Base-by-base conservation (phyloP, 2,113 vertebrate species). In the Picathartes gymnocephalus region DNA sequence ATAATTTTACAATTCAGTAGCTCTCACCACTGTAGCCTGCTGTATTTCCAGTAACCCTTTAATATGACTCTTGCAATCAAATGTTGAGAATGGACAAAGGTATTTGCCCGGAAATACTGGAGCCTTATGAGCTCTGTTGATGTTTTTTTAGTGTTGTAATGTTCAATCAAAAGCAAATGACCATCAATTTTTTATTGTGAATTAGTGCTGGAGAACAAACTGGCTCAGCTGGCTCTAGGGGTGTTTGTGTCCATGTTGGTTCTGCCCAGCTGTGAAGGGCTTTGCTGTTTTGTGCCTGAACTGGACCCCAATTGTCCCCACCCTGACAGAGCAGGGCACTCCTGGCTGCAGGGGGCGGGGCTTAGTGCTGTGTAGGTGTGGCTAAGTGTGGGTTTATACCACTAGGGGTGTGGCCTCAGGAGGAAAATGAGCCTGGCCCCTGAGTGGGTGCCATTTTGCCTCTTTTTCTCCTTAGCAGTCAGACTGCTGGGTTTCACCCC, bases 341-440 rank as follows among this genome's bases (percentile, higher is more conserved):
- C 44, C 21, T 1, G 17, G 27, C 51, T 2, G 37, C 6, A 13
- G 9, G 44, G 45, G 51, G 31, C 2, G 2, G 72, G 0, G 71
- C 53, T 37, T 27, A 25, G 5, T 0, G 1, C 0, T 0, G 0
- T 35, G 44, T 44, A 31, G 71, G 44, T 6, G 4, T 31, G 61
- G 44, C 44, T 5, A 30, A 2, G 2, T 1, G 6, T 0, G 1
- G 2, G 2, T 0, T 4, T 8, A 8, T 6, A 0, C 3, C 19
- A 13, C 0, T n/a, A 6, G 11, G 28, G 35, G 31, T 2, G 9
- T 17, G 51, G 42, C 35, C 21, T 21, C 13, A 1, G 20, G 15
- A 7, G 5, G 28, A 5, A 21, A 11, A 21, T 1, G 7, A 33
- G 9, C 33, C 27, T 9, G 3, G 2, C 27, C 25, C 3, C 0